These are phyloP conservation scores for Neosilurus mollespiculum DNA, from an alignment of 2,797 vertebrate genomes.

Conservation along the genomic window DNA sequence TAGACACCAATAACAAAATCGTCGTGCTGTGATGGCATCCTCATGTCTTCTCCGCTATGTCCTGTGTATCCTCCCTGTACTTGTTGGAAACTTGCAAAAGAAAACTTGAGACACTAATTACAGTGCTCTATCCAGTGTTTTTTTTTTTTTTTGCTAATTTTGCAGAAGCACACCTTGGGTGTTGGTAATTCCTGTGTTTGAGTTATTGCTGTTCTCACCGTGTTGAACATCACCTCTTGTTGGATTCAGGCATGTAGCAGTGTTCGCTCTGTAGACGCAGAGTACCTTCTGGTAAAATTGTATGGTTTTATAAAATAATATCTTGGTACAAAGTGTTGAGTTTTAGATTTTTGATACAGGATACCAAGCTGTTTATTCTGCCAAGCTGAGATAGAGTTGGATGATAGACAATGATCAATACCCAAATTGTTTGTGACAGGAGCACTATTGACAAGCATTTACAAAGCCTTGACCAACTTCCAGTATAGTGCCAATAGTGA, in stretches of 20 bases:
- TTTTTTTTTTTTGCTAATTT: neutral
- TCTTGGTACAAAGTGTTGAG: neutral
- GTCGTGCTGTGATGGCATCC: neutral
- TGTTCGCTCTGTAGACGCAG: neutral
- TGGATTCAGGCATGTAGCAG: neutral
- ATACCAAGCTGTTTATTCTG: neutral
- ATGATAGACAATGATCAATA: neutral
- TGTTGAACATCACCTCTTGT: neutral
- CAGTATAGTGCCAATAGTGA: neutral
- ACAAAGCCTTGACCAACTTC: neutral
- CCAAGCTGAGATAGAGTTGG: neutral
- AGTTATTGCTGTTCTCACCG: neutral
- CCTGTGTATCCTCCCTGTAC: neutral
- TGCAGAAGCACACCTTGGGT: neutral
- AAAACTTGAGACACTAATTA: neutral
- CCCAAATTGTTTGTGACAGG: neutral
- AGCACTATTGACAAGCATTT: neutral
- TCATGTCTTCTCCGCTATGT: neutral
- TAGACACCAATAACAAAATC: neutral
- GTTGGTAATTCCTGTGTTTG: neutral
- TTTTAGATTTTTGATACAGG: neutral
- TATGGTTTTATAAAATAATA: neutral
- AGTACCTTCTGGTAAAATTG: neutral
- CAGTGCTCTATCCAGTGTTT: neutral
- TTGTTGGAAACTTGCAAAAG: neutral